Conservation (phyloP, 2,888 invertebrate species). For the Leptura quadrifasciata region DNA sequence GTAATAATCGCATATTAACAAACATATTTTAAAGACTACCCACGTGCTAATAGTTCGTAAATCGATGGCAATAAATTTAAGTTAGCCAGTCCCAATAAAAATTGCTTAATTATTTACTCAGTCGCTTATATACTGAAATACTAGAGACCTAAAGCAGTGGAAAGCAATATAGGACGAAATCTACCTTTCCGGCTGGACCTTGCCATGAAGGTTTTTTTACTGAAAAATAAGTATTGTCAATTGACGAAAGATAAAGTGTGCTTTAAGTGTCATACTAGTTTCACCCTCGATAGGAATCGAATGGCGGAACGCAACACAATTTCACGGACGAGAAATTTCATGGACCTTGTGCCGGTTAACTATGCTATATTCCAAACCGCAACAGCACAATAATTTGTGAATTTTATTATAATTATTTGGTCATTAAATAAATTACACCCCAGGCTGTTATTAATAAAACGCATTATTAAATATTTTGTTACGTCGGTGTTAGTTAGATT, state of each 20-base stretch:
- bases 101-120: too few species aligned
- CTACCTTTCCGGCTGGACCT: too few species aligned
- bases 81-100: too few species aligned
- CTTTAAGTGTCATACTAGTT: slow-evolving; percentile 54
- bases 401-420: slow-evolving; percentile 39
- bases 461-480: slow-evolving; percentile 6
- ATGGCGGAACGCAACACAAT: slow-evolving; percentile 65
- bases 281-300: slow-evolving; percentile 61
- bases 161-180: too few species aligned
- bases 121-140: too few species aligned
- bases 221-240: neutral
- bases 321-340: slow-evolving; percentile 64
- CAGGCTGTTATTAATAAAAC: slow-evolving; percentile 29
- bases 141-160: too few species aligned
- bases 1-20: too few species aligned
- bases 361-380: slow-evolving; percentile 53
- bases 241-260: slow-evolving; percentile 27
- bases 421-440: slow-evolving; percentile 34
- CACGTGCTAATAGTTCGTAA: too few species aligned
- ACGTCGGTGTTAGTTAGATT: neutral
- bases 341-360: slow-evolving; percentile 60
- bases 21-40: too few species aligned
- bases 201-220: too few species aligned
- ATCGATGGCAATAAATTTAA: too few species aligned
- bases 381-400: slow-evolving; percentile 35